These are phyloP conservation scores for Calliphora vicina DNA, from an alignment of 1,140 invertebrate species.

Conservation along the genomic window DNA sequence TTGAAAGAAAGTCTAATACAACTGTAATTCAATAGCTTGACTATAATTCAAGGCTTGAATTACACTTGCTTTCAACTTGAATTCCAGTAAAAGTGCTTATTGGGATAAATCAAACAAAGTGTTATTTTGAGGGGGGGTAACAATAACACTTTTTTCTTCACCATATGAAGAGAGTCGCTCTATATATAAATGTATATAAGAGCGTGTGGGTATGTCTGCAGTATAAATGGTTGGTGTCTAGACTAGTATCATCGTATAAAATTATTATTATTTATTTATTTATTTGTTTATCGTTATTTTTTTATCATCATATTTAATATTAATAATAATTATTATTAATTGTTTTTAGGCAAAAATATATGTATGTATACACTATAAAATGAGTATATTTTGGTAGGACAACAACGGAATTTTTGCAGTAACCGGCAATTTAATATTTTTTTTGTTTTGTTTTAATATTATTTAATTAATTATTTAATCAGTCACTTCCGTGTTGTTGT, in stretches of 20 bases:
- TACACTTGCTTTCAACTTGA: too few species aligned
- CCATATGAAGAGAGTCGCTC: too few species aligned
- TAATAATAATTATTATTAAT: conserved; percentile 41
- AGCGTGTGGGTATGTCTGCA: background rate
- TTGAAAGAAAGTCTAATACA: too few species aligned
- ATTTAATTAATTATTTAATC: conserved; percentile 8
- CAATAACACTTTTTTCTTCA: too few species aligned
- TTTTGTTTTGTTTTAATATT: background rate
- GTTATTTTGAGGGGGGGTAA: too few species aligned
- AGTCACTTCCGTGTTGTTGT: conserved; percentile 29
- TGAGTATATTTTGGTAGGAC: conserved; percentile 40
- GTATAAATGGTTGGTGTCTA: conserved; percentile 26
- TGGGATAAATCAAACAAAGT: too few species aligned
- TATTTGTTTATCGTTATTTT: conserved; percentile 57
- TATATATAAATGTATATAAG: too few species aligned
- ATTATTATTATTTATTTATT: conserved; percentile 38
- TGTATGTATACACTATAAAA: conserved; percentile 43
- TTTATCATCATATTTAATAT: conserved; percentile 8
- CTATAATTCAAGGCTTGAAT: too few species aligned
- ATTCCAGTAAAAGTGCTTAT: too few species aligned
- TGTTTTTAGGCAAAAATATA: conserved; percentile 34
- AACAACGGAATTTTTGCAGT: conserved; percentile 28
- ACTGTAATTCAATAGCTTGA: too few species aligned
- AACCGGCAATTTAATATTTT: conserved; percentile 4
- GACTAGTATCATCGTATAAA: conserved; percentile 38